phyloP scores from a whole-genome alignment of 2,797 vertebrate genomes.

The Rachycentron canadum region DNA sequence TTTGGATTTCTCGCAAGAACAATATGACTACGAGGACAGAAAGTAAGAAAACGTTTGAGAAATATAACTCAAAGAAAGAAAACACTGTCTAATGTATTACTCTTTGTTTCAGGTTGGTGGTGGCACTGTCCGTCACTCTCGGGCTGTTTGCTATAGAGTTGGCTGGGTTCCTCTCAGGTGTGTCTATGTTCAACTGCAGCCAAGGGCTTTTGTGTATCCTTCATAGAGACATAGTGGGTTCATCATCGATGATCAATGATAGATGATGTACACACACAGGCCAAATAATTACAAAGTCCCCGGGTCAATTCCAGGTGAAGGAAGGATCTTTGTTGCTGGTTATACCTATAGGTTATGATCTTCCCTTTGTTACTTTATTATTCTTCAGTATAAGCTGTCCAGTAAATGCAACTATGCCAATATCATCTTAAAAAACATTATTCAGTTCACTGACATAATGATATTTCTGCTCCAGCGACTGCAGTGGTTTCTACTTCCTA shows the following conservation, averaged over 20 bases:
- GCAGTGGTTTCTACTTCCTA: too few relatives aligned
- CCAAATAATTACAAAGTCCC: not conserved
- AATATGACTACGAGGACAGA: conserved; percentile 85
- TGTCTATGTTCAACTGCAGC: conserved; percentile 93
- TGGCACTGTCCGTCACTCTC: conserved; percentile 88
- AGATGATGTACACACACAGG: too few relatives aligned
- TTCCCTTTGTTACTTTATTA: not conserved
- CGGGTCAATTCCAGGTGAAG: not conserved
- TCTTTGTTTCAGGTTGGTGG: conserved; percentile 85
- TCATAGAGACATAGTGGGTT: conserved; percentile 19
- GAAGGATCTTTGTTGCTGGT: not conserved
- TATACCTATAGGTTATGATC: not conserved
- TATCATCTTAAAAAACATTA: not conserved
- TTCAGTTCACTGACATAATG: not conserved
- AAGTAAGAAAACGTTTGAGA: conserved; percentile 78
- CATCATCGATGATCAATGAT: not conserved
- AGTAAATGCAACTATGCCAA: not conserved
- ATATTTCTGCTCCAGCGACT: too few relatives aligned
- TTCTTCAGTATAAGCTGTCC: not conserved
- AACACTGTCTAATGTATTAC: not conserved
- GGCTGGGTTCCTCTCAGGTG: conserved; percentile 91
- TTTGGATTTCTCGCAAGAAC: conserved; percentile 85
- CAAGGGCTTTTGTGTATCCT: conserved; percentile 95
- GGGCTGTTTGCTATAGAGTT: conserved; percentile 90
- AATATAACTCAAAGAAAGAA: conserved; percentile 68